Base-by-base conservation (phyloP, 2,888 invertebrate species). In the Nemotelus nigrinus region DNA sequence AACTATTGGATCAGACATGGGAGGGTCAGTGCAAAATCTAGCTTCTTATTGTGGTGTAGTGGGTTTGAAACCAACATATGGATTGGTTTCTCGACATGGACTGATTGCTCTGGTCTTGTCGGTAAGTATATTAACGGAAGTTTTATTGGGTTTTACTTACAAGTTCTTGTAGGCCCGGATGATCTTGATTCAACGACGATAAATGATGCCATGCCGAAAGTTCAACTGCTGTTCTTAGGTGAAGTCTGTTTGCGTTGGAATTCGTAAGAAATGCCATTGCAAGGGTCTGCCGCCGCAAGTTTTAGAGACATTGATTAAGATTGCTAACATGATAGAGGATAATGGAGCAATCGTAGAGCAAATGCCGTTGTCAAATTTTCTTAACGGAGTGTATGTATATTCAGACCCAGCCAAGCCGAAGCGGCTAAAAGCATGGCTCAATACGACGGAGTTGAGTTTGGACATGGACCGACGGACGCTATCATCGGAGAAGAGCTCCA, bases 41-140 rank as follows among this genome's bases (percentile, higher is more conserved):
- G 98, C 99, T 0, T 93, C 98, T 0, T 93, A 96, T 84, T 97
- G 98, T 88, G 99, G 99, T 4, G 89, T 99, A 55, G 92, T 98
- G 4, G 99, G 99, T 0, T 88, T 98, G 4, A 99, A 99, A 88
- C 98, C 99, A 2, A 96, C 96, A 0, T 99, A 99, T 85, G 99
- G 99, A 0, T 88, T 94, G 41, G 90, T 99, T 0, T 99, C 99
- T 0, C 90, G 99, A 55, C 91, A 95, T 85, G 99, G 99, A 0
- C 89, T 99, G 1, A 96, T 99, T 84, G 98, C 99, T 0, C 88
- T 99, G 80, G 97, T 97, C 90, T 41, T 94, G 95, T n/a, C 67
- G 99, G 96, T 1, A 76, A 67, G 39, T 41, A 1, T 25, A 25
- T 1, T 25, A 25, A 1, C 25, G 25, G 25, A 1, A 25, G 25